phyloP scores from a whole-genome alignment of 2,888 invertebrate species.

The Phyllotreta striolata region DNA sequence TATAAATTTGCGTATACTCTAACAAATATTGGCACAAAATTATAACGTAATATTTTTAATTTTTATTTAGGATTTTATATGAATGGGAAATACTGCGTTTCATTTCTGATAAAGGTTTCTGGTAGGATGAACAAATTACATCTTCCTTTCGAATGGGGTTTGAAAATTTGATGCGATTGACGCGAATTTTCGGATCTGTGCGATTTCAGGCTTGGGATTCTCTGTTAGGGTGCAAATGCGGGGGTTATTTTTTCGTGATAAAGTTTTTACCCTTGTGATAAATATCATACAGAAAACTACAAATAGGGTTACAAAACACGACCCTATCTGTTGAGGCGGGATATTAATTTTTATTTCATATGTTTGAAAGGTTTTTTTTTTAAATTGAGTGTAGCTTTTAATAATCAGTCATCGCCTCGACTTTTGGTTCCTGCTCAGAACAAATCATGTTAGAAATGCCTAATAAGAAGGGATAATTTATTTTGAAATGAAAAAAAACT shows the following conservation, averaged over 20 bases:
- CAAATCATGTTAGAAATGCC: neutral
- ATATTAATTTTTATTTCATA: conserved; percentile 20
- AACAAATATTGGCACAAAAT: too few species aligned
- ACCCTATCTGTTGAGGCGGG: conserved; percentile 17
- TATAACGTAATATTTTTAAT: too few species aligned
- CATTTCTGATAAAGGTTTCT: conserved; percentile 28
- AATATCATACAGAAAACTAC: conserved; percentile 26
- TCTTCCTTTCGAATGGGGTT: conserved; percentile 37
- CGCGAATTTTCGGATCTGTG: conserved; percentile 32
- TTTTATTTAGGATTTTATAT: neutral
- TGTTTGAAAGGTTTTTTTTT: neutral
- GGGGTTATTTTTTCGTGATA: conserved; percentile 32
- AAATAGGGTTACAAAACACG: conserved; percentile 29
- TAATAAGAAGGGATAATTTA: conserved; percentile 7
- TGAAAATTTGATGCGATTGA: conserved; percentile 39
- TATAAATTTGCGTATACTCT: too few species aligned
- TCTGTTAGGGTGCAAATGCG: conserved; percentile 32
- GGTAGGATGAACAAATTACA: conserved; percentile 35
- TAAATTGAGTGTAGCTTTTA: neutral
- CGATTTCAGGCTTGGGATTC: conserved; percentile 31
- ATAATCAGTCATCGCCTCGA: neutral
- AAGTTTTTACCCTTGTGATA: conserved; percentile 28
- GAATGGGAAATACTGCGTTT: conserved; percentile 16
- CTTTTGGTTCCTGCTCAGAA: too few species aligned
- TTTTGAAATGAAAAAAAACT: conserved; percentile 2